Base-by-base conservation (phyloP, 2,888 invertebrate genomes). In the Abscondita cerata region DNA sequence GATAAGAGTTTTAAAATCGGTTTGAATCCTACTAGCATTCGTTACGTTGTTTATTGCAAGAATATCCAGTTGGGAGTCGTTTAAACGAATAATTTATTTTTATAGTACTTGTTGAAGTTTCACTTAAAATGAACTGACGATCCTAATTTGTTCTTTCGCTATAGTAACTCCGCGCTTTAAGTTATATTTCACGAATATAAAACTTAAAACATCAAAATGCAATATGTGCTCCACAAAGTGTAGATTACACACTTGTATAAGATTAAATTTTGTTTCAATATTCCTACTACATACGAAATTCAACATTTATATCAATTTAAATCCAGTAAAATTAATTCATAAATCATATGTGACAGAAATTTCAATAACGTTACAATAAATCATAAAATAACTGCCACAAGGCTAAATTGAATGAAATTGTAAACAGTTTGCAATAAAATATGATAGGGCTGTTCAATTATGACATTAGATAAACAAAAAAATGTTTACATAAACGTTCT, bases 51-150 rank as follows among this genome's bases (percentile, higher is more conserved):
- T 70, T 72, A 69, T 65, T 68, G 67, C 66, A 58, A 61, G 66
- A 66, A 65, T 67, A 64, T 66, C 64, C 70, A 65, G 56, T 51
- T 64, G 70, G 69, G 69, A 70, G 69, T 66, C 70, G 67, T 70
- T 70, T 70, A 70, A 69, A 68, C 68, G 72, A 64, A 68, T 70
- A 72, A 72, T 73, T 71, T 72, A 72, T 69, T 70, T 70, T 70
- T 68, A 69, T 66, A 66, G 68, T 66, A 65, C 62, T 68, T 65
- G 67, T 58, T 65, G 65, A 69, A 70, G 65, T 70, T 69, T 64
- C 53, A 56, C 60, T 62, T 66, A 68, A 68, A 71, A 72, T 70
- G 12, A 59, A 59, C 59, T 36, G 59, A 59, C 53, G 36, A 41
- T 25, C 31, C 31, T 59, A 59, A 59, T 59, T 52, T 59, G 48